Evolutionary conservation across 2,888 invertebrate genomes (phyloP).

Genomic region (Kuschelorhynchus macadamiae): DNA sequence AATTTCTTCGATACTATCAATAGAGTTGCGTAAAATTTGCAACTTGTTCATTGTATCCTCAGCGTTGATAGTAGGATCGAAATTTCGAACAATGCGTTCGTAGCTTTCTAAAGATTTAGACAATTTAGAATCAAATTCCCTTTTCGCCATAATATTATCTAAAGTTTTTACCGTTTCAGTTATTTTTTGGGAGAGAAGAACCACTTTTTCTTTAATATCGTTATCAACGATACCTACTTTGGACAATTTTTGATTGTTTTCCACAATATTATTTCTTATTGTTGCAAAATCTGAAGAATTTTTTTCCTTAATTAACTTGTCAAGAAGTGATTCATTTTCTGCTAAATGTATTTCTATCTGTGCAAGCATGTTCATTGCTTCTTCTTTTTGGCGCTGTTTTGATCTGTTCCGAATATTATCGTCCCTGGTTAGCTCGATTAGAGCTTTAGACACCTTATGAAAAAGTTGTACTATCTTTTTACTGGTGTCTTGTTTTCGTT

Average conservation of each 20-base stretch:
- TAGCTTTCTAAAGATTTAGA: conserved; percentile 47
- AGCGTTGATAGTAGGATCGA: conserved; percentile 45
- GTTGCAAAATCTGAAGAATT: conserved; percentile 26
- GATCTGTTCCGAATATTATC: conserved; percentile 49
- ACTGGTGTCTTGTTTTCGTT: conserved; percentile 51
- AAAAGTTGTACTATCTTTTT: conserved; percentile 44
- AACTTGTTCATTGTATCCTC: conserved; percentile 47
- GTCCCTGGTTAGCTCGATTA: conserved; percentile 52
- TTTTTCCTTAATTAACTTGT: conserved; percentile 35
- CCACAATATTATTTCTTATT: conserved; percentile 46
- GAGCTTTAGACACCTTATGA: conserved; percentile 50
- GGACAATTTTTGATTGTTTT: conserved; percentile 43
- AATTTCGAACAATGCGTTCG: conserved; percentile 50
- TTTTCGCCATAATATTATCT: conserved; percentile 41
- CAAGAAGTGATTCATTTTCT: conserved; percentile 48
- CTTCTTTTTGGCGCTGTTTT: conserved; percentile 47
- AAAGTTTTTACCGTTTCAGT: conserved; percentile 45
- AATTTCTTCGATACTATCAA: conserved; percentile 44
- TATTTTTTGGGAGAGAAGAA: conserved; percentile 48
- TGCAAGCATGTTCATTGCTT: conserved; percentile 49
- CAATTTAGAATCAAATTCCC: conserved; percentile 48
- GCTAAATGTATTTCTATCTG: conserved; percentile 52
- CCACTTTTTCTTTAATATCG: conserved; percentile 41
- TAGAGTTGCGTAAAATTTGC: conserved; percentile 45
- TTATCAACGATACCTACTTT: conserved; percentile 51